Evolutionary conservation across 2,113 vertebrate genomes (phyloP).

Genomic region (Caretta caretta): DNA sequence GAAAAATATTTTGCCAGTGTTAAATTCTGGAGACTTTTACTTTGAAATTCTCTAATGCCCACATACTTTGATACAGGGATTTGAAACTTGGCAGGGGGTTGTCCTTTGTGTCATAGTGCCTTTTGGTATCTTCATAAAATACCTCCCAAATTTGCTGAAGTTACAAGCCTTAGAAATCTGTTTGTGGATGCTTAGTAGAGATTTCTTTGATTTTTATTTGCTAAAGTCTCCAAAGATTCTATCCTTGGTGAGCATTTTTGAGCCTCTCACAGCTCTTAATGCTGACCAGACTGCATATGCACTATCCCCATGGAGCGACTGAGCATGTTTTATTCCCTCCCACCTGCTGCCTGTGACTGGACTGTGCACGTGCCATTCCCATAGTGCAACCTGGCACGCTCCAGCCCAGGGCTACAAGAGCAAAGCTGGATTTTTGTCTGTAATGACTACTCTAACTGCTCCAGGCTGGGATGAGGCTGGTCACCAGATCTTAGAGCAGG

Average conservation of each 20-base stretch:
- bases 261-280: not conserved
- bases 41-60: not conserved
- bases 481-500: not conserved
- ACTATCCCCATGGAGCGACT: not conserved
- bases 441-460: not conserved
- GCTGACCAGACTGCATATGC: not conserved
- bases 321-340: not conserved
- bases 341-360: not conserved
- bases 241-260: not conserved
- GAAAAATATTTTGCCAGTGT: not conserved
- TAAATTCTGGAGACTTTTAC: not conserved
- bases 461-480: not conserved
- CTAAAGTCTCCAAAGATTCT: not conserved
- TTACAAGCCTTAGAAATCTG: not conserved
- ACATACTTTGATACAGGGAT: not conserved
- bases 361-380: not conserved
- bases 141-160: not conserved
- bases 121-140: not conserved
- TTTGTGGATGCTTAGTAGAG: not conserved
- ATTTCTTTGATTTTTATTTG: not conserved
- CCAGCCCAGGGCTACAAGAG: not conserved
- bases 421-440: not conserved
- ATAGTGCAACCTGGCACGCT: not conserved
- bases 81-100: not conserved
- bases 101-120: not conserved